Evolutionary conservation across 1,140 invertebrate genomes (phyloP), one percentile per base, ranked within the genome.

Genomic region (Leptonema lineaticorne): DNA sequence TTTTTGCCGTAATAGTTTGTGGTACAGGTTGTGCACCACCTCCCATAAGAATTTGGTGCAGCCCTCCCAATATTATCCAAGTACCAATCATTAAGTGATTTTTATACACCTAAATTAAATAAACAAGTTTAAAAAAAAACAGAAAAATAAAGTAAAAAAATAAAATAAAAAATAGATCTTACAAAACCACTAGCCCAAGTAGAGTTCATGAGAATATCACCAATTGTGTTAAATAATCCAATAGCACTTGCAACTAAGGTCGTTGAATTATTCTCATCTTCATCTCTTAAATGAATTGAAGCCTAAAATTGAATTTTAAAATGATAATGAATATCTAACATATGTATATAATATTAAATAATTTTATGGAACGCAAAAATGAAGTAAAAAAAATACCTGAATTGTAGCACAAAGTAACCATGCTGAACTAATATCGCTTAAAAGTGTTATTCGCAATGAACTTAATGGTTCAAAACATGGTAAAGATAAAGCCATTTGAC

Each of bases 401-500:
- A 95, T 82, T 18, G 92, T 89, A 74, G 88, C 87, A 79, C 93
- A 81, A 5, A 82, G 86, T 30, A 96, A 77, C 81, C 92, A 91
- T 65, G 92, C 63, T 90, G 81, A 80, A 87, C 93, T 75, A 85
- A 91, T 83, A 88, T 90, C 72, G 85, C 91, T 91, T 26, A 97
- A 82, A 75, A 93, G 92, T 45, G 90, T 86, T 57, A 97, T 85
- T 75, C 93, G 89, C 2, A 86, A 86, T 0, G 89, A 84, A 4
- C 90, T 94, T 50, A 97, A 82, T 0, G 94, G 94, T 78, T 97
- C 94, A 24, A 96, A 77, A 63, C 95, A 87, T 1, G 93, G 94
- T 63, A 97, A 78, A 14, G 90, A 91, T 65, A 96, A 84, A 0
- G 93, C 92, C 71, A 89, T 88, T 75, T 89, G 90, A 33, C 94